Evolutionary conservation across 1,140 invertebrate species (phyloP).

Genomic region (Triops cancriformis): DNA sequence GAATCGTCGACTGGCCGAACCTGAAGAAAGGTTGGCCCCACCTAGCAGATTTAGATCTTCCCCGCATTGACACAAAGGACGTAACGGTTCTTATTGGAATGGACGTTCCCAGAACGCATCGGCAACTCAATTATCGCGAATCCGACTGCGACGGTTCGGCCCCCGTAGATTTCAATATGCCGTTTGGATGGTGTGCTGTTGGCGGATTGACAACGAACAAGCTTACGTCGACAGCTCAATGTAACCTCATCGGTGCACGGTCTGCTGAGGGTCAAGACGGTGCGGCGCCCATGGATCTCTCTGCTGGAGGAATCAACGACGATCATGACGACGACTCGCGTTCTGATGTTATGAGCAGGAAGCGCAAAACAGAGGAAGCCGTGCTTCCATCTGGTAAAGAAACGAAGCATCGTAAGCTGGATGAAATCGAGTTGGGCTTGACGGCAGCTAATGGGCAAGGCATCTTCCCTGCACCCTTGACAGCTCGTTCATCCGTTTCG

Average conservation of each 20-base stretch:
- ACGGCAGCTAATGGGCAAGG: constrained; percentile 74
- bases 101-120: no score
- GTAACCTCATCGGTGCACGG: neutral
- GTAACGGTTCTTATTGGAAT: no score
- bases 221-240: neutral
- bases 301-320: constrained; percentile 24
- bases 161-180: constrained; percentile 9
- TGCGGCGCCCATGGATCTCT: constrained; percentile 24
- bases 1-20: no score
- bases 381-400: constrained; percentile 49
- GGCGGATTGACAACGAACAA: neutral
- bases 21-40: no score
- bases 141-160: no score
- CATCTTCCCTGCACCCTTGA: constrained; percentile 21
- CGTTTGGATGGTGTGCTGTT: constrained; percentile 21
- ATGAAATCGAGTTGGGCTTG: constrained; percentile 79
- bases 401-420: constrained; percentile 77
- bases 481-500: constrained; percentile 18
- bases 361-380: constrained; percentile 20
- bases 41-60: no score
- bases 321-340: constrained; percentile 18
- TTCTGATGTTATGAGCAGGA: neutral
- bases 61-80: no score
- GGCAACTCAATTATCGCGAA: no score
- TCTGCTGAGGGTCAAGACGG: neutral